These are phyloP conservation scores for Cydia fagiglandana DNA, from an alignment of 1,140 invertebrate genomes.

Conservation along the genomic window DNA sequence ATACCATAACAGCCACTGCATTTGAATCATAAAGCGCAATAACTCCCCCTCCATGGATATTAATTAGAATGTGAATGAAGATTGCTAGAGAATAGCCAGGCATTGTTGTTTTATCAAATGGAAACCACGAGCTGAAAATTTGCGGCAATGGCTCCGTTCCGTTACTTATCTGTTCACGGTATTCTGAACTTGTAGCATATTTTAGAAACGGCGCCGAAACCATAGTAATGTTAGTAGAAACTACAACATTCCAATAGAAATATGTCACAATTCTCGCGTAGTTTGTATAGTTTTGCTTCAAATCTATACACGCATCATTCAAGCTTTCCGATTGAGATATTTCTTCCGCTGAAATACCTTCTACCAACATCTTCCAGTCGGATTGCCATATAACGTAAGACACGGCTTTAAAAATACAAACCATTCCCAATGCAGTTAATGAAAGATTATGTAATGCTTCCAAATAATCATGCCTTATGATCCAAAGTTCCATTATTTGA, in stretches of 20 bases:
- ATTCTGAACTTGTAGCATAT: slow-evolving; percentile 41
- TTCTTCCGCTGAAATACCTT: slow-evolving; percentile 38
- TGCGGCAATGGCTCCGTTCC: slow-evolving; percentile 51
- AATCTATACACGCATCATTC: slow-evolving; percentile 22
- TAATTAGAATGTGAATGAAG: slow-evolving; percentile 48
- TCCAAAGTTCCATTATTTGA: slow-evolving; percentile 55
- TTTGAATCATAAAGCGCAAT: slow-evolving; percentile 56
- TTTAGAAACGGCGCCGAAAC: slow-evolving; percentile 52
- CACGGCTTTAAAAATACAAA: slow-evolving; percentile 47
- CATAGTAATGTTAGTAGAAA: slow-evolving; percentile 45
- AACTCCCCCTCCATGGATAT: slow-evolving; percentile 45
- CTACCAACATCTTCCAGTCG: slow-evolving; percentile 35
- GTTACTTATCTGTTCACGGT: slow-evolving; percentile 45
- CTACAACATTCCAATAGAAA: slow-evolving; percentile 51
- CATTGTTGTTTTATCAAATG: slow-evolving; percentile 54
- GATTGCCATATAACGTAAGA: slow-evolving; percentile 38
- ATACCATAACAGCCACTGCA: slow-evolving; percentile 40
- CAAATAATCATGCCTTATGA: slow-evolving; percentile 49
- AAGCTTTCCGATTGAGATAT: neutral
- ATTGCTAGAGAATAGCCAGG: slow-evolving; percentile 50
- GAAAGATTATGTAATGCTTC: slow-evolving; percentile 58
- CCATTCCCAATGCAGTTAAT: slow-evolving; percentile 47
- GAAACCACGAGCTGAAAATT: slow-evolving; percentile 63
- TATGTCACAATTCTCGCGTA: slow-evolving; percentile 56
- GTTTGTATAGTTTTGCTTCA: slow-evolving; percentile 47